Conservation (phyloP, 2,797 vertebrate genomes). For the Acestrorhynchus altus region DNA sequence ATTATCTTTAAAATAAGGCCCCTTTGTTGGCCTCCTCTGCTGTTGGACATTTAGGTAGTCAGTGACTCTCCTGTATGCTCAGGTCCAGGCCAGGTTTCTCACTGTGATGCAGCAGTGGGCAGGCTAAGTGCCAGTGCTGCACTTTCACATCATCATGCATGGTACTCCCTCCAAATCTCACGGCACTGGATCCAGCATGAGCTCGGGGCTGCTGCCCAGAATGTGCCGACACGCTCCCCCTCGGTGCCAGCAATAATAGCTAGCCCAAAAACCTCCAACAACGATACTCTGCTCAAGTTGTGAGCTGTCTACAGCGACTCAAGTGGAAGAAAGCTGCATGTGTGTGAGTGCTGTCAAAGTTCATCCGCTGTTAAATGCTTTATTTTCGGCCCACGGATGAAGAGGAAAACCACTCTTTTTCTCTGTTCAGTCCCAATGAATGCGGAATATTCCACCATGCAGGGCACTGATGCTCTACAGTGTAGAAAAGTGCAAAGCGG, state of each 20-base stretch:
- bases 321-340: constrained; percentile 3
- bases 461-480: constrained; percentile 4
- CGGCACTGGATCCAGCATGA: neutral
- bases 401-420: constrained; percentile 4
- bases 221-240: constrained; percentile 9
- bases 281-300: constrained; percentile 43
- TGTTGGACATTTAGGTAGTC: neutral
- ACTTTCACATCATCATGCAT: constrained; percentile 67
- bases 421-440: constrained; percentile 21
- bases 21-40: neutral
- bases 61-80: neutral
- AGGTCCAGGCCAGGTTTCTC: constrained; percentile 10
- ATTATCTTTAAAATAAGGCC: no score
- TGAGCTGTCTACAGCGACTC: constrained; percentile 19
- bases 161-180: constrained; percentile 61
- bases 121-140: constrained; percentile 67
- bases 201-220: constrained; percentile 18
- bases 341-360: constrained; percentile 18
- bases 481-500: constrained; percentile 18
- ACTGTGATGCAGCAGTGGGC: constrained; percentile 72
- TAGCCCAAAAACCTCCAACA: neutral
- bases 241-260: neutral
- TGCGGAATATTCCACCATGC: constrained; percentile 25
- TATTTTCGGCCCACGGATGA: constrained; percentile 22
- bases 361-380: neutral